Percentiles rank a stretch among this genome's conserved stretches.
These are phyloP conservation scores for Papilio helenus DNA, from an alignment of 1,140 invertebrate genomes.

Conservation along the genomic window DNA sequence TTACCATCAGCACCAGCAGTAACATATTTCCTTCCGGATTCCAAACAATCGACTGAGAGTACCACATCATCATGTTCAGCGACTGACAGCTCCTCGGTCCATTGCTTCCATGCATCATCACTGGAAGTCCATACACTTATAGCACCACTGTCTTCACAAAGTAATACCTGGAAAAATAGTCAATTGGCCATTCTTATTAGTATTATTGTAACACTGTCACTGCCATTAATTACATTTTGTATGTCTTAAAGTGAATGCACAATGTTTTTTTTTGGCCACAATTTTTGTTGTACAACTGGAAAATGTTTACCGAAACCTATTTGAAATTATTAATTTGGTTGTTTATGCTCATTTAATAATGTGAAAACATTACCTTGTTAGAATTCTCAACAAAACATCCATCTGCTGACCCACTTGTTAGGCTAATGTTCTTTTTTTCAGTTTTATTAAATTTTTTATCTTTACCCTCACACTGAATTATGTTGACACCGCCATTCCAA, in stretches of 20 bases:
- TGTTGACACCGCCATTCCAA: slow-evolving; percentile 73
- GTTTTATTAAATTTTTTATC: slow-evolving; percentile 44
- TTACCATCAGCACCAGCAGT: slow-evolving; percentile 75
- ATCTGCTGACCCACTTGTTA: slow-evolving; percentile 69
- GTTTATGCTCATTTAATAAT: no score
- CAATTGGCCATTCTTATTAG: neutral
- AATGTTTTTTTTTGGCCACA: no score
- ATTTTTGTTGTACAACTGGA: no score
- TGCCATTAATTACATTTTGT: no score
- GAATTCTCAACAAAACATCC: slow-evolving; percentile 73
- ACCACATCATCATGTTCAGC: slow-evolving; percentile 75
- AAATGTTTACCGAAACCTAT: no score
- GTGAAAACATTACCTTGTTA: slow-evolving; percentile 56
- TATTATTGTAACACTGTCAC: no score
- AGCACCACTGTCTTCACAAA: slow-evolving; percentile 76
- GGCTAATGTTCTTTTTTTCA: slow-evolving; percentile 58
- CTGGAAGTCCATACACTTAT: slow-evolving; percentile 67
- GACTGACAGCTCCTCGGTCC: slow-evolving; percentile 64
- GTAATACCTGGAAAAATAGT: slow-evolving; percentile 59
- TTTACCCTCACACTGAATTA: slow-evolving; percentile 54
- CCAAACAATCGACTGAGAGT: slow-evolving; percentile 66
- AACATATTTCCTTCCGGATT: slow-evolving; percentile 63
- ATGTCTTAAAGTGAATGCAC: no score
- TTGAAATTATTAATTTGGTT: no score
- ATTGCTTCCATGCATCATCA: slow-evolving; percentile 64